These are phyloP conservation scores for Eilema griseolum DNA, from an alignment of 2,888 invertebrate genomes.

Conservation along the genomic window DNA sequence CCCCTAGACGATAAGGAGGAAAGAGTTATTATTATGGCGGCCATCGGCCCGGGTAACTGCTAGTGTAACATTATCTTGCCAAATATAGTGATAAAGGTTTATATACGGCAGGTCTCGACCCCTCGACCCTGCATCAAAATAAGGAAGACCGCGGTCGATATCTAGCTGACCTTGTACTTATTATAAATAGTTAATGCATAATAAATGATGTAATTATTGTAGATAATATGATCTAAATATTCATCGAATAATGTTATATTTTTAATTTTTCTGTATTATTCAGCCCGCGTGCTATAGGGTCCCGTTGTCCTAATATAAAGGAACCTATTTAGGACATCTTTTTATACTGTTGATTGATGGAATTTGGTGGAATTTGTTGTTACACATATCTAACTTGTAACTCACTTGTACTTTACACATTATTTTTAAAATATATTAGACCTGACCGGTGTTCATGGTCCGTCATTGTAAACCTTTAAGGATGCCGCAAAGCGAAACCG, in stretches of 20 bases:
- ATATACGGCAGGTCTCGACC: constrained; percentile 2
- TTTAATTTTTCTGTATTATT: too few species aligned
- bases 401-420: too few species aligned
- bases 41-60: constrained; percentile 1
- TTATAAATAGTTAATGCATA: neutral
- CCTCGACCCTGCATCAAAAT: constrained; percentile 1
- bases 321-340: too few species aligned
- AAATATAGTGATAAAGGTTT: constrained; percentile 4
- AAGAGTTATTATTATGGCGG: neutral
- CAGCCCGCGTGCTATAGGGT: too few species aligned
- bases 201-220: neutral
- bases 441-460: too few species aligned
- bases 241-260: neutral
- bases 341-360: too few species aligned
- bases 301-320: too few species aligned
- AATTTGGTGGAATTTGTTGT: too few species aligned
- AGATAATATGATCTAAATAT: neutral
- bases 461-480: too few species aligned
- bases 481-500: too few species aligned
- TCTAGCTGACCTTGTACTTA: neutral
- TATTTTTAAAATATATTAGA: too few species aligned
- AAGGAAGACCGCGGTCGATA: neutral
- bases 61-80: constrained; percentile 2
- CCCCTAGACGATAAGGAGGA: neutral
- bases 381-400: too few species aligned